A percentile compares a stretch with the other conserved stretches of the same genome.
Conservation (phyloP, 1,140 invertebrate species). For the Akabosia matsudoensis region DNA sequence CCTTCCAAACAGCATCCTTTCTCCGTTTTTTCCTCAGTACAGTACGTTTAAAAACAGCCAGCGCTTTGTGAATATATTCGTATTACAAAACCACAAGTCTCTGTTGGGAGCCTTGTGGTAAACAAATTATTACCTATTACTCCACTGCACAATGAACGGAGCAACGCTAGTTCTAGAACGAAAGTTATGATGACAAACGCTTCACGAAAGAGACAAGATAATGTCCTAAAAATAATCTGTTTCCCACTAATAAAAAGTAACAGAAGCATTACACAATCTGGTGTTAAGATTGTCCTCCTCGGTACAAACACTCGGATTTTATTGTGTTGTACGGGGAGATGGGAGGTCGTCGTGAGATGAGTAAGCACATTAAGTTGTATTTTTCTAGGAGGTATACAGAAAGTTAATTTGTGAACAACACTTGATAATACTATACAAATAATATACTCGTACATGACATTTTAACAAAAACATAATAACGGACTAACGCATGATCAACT, state of each 20-base stretch:
- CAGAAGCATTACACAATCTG: too few species aligned
- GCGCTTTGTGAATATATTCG: not conserved
- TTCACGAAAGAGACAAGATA: not conserved
- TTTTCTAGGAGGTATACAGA: too few species aligned
- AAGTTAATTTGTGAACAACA: too few species aligned
- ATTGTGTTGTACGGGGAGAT: too few species aligned
- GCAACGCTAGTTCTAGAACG: not conserved
- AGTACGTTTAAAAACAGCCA: not conserved
- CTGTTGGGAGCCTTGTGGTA: not conserved
- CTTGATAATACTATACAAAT: not conserved
- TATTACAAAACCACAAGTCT: constrained; percentile 12
- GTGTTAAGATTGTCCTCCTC: too few species aligned
- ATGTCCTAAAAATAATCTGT: constrained; percentile 18
- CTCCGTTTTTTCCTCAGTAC: not conserved
- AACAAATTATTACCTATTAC: constrained; percentile 21
- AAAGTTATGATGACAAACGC: constrained; percentile 20
- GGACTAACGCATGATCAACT: not conserved
- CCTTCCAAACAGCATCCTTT: not conserved
- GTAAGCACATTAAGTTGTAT: not conserved
- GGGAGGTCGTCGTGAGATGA: constrained; percentile 6
- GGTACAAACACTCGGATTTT: too few species aligned
- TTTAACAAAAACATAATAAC: not conserved
- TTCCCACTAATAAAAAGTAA: not conserved
- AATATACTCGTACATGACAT: not conserved
- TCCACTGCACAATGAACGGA: not conserved